Conservation (phyloP, 2,113 vertebrate species). For the Shinisaurus crocodilurus region DNA sequence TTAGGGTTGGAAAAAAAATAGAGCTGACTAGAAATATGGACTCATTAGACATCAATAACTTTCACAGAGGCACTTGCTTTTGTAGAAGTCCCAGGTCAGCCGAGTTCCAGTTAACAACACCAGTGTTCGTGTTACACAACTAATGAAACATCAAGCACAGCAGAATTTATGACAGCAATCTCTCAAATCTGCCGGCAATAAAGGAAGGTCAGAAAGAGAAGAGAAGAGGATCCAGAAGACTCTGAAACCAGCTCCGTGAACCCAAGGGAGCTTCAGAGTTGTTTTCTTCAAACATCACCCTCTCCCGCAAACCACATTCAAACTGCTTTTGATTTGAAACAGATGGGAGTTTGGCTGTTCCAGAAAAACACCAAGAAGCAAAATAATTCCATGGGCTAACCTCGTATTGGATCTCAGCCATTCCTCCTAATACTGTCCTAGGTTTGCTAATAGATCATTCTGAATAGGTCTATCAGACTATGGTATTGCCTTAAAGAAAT, state of each 20-base stretch:
- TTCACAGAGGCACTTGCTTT: background rate
- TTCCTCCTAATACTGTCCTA: no score
- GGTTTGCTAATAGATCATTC: no score
- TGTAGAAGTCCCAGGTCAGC: slow-evolving; percentile 15
- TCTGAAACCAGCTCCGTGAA: background rate
- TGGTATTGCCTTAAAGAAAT: no score
- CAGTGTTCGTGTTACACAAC: slow-evolving; percentile 36
- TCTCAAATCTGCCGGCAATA: background rate
- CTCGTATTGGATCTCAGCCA: background rate
- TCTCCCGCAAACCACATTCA: no score
- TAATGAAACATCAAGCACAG: background rate
- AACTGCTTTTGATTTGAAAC: background rate
- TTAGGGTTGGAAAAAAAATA: background rate
- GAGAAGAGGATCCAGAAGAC: background rate
- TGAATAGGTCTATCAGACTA: no score
- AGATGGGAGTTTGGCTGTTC: background rate
- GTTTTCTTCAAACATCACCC: background rate
- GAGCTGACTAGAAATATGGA: background rate
- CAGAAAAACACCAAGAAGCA: background rate
- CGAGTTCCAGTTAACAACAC: slow-evolving; percentile 48
- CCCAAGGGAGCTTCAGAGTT: background rate
- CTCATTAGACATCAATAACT: background rate
- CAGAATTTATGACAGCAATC: slow-evolving; percentile 24
- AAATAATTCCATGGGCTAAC: background rate
- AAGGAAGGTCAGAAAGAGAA: slow-evolving; percentile 3